Base-by-base conservation (phyloP, 2,888 invertebrate genomes). In the Ommatoiulus sabulosus region DNA sequence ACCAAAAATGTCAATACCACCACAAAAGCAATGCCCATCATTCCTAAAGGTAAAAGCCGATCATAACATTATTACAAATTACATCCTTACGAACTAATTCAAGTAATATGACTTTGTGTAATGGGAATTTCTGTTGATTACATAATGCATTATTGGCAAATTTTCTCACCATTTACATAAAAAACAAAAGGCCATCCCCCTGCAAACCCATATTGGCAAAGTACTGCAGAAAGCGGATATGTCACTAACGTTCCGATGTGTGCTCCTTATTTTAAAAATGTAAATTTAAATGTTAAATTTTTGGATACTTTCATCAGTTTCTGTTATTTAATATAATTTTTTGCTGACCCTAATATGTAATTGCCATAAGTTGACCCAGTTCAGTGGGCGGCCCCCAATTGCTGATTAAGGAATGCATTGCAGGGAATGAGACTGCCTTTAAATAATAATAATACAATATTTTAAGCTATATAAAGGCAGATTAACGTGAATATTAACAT, bases 151-250 rank as follows among this genome's bases (percentile, higher is more conserved):
- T n/a, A n/a, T n/a, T n/a, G n/a, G n/a, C n/a, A n/a, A n/a, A n/a
- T 12, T 43, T 46, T 90, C 91, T 90, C 91, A 93, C 94, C 94
- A 87, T 94, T 92, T 15, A 94, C 92, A 91, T 95, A 95, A 92
- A 95, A 95, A 6, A 95, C 94, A 12, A 93, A 93, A 0, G 94
- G 93, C 95, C 95, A 95, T n/a, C 95, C 94, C 5, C 93, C 94
- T 90, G 92, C 93, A 90, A 93, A 93, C 2, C 93, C 94, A 89
- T 93, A 93, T 89, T 93, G 92, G 91, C 95, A 95, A 8, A 95
- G 91, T 20, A 93, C 92, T 35, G 94, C 94, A 3, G 94, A 93
- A 43, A 95, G 90, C 0, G 95, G 94, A 90, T 94, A 94, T 0
- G 94, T 94, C 10, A 94, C 20, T 24, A 87, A 44, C 15, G 87